These are phyloP conservation scores for Suncus etruscus DNA, from an alignment of 2,113 vertebrate species.

Conservation along the genomic window DNA sequence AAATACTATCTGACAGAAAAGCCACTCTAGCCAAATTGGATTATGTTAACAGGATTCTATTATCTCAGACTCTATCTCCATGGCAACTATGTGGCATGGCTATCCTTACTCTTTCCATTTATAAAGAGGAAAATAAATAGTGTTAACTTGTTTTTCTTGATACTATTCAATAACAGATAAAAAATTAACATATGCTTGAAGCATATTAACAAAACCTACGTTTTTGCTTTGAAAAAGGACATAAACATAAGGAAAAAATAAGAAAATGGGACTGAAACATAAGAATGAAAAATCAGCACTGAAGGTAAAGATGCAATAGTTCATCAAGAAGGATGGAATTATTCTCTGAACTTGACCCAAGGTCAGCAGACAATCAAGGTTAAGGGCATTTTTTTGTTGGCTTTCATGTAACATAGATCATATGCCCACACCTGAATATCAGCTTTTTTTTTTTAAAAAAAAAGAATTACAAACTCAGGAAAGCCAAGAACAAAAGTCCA, in stretches of 20 bases:
- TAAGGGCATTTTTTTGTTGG: background rate
- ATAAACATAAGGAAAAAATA: background rate
- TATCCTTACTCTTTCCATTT: conserved; percentile 49
- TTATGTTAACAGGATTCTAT: conserved; percentile 66
- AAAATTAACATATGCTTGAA: conserved; percentile 54
- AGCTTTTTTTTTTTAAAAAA: background rate
- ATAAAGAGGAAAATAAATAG: conserved; percentile 54
- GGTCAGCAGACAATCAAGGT: background rate
- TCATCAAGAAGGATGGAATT: conserved; percentile 5
- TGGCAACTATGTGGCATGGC: conserved; percentile 61
- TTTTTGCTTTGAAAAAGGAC: conserved; percentile 49
- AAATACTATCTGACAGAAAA: conserved; percentile 55
- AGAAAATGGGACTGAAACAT: conserved; percentile 30
- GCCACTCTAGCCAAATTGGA: conserved; percentile 45
- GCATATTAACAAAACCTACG: conserved; percentile 11
- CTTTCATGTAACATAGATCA: background rate
- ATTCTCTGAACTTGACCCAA: background rate
- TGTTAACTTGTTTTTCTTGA: conserved; percentile 46
- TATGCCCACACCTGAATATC: too few species aligned
- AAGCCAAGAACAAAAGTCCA: background rate
- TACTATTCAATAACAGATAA: conserved; percentile 52
- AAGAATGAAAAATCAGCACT: conserved; percentile 24
- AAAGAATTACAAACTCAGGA: background rate
- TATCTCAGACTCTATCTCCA: conserved; percentile 70
- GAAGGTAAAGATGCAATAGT: background rate